A percentile compares a stretch with the other conserved stretches of the same genome.
These are phyloP conservation scores for Leptopilina drosophilae DNA, from an alignment of 2,888 invertebrate genomes.

Conservation along the genomic window DNA sequence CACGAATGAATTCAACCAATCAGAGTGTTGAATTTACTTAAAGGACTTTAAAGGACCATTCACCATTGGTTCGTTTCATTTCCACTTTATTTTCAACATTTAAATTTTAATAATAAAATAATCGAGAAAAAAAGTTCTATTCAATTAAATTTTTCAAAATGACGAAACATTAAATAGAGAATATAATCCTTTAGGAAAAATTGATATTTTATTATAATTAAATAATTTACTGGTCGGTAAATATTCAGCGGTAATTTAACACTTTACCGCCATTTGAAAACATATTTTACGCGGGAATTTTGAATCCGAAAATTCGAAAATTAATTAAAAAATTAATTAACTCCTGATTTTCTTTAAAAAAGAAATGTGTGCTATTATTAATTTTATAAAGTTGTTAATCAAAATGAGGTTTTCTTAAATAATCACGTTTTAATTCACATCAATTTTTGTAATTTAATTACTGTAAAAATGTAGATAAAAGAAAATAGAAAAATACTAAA, in stretches of 20 bases:
- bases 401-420: too few relatives aligned
- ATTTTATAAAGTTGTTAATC: too few relatives aligned
- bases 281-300: not conserved
- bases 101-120: not conserved
- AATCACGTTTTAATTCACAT: too few relatives aligned
- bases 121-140: not conserved
- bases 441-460: too few relatives aligned
- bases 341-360: too few relatives aligned
- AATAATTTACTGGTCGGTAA: not conserved
- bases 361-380: too few relatives aligned
- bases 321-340: too few relatives aligned
- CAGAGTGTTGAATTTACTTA: not conserved
- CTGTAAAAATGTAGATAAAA: too few relatives aligned
- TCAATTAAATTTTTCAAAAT: not conserved
- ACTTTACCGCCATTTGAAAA: not conserved
- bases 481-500: too few relatives aligned
- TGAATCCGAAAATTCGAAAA: not conserved
- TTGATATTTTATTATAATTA: not conserved
- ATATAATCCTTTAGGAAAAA: not conserved
- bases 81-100: not conserved
- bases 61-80: not conserved
- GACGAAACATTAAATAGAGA: not conserved
- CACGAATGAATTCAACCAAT: not conserved
- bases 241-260: conserved; percentile 3
- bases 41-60: not conserved